A percentile compares a stretch with the other conserved stretches of the same genome.
Conservation (phyloP, 2,113 vertebrate genomes). For the Rhadina sibilatrix region DNA sequence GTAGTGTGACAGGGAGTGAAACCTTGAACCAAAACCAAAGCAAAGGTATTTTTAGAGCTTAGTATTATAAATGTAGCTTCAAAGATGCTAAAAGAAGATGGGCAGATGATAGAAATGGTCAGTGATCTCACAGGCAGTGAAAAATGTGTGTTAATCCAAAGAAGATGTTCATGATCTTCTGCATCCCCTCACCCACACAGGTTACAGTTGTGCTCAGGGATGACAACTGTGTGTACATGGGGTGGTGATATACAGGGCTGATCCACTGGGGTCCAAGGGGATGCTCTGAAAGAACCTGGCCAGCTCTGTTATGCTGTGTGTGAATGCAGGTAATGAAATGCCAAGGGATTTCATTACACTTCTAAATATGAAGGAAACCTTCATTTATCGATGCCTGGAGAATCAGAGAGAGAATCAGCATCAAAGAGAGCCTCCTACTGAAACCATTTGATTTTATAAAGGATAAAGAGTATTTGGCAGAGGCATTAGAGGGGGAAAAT, state of each 20-base stretch:
- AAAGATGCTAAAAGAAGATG: background rate
- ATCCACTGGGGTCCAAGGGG: background rate
- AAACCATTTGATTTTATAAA: background rate
- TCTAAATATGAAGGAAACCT: background rate
- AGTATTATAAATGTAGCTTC: background rate
- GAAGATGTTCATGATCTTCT: rapidly evolving
- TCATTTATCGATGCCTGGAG: background rate
- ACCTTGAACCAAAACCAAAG: background rate
- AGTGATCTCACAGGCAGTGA: background rate
- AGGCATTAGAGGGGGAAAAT: background rate
- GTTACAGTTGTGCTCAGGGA: background rate
- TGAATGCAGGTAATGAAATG: background rate
- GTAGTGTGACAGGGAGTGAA: background rate
- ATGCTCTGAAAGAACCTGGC: background rate
- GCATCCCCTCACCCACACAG: background rate
- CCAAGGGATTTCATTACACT: background rate
- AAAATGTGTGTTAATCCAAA: background rate
- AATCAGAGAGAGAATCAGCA: slow-evolving; percentile 11
- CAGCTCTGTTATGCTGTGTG: background rate
- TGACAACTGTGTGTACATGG: rapidly evolving
- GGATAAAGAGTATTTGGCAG: slow-evolving; percentile 26
- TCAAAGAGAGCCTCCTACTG: slow-evolving; percentile 16
- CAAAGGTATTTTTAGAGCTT: background rate
- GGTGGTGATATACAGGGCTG: background rate
- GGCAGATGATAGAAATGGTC: background rate